These are phyloP conservation scores for Fistularia tabacaria DNA, from an alignment of 2,797 vertebrate species.

Conservation along the genomic window DNA sequence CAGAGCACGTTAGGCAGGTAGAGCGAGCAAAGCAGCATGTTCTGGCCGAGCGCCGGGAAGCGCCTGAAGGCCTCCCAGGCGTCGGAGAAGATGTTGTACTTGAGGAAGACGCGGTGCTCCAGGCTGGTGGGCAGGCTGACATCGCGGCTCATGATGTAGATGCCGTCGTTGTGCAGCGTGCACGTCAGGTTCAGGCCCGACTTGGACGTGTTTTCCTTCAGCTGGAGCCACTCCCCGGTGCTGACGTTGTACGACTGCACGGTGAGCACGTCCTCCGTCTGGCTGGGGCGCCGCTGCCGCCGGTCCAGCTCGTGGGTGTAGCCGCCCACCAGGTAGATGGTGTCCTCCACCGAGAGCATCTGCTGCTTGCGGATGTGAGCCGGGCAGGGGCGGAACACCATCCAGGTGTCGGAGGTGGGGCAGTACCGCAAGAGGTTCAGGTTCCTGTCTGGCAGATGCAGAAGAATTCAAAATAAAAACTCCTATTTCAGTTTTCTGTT, in stretches of 20 bases:
- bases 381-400: constrained; percentile 79
- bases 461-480: too few relatives aligned
- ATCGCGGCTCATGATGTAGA: constrained; percentile 94
- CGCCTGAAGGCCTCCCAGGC: constrained; percentile 88
- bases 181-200: constrained; percentile 94
- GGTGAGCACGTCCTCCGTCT: constrained; percentile 84
- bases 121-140: constrained; percentile 84
- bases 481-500: too few relatives aligned
- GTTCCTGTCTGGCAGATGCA: constrained; percentile 81
- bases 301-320: constrained; percentile 84
- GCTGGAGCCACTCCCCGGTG: constrained; percentile 85
- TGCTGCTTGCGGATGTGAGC: constrained; percentile 94
- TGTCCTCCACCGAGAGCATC: constrained; percentile 96
- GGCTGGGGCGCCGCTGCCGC: constrained; percentile 72
- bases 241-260: constrained; percentile 88
- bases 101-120: constrained; percentile 89
- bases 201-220: constrained; percentile 90
- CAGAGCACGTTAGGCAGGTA: constrained; percentile 81
- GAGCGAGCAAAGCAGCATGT: constrained; percentile 90
- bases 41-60: constrained; percentile 88
- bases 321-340: constrained; percentile 92
- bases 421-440: constrained; percentile 89
- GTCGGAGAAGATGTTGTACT: constrained; percentile 90
- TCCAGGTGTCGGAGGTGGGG: constrained; percentile 84
- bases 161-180: constrained; percentile 90